These are phyloP conservation scores for Hippocampus abdominalis DNA, from an alignment of 2,113 vertebrate genomes.

Conservation along the genomic window DNA sequence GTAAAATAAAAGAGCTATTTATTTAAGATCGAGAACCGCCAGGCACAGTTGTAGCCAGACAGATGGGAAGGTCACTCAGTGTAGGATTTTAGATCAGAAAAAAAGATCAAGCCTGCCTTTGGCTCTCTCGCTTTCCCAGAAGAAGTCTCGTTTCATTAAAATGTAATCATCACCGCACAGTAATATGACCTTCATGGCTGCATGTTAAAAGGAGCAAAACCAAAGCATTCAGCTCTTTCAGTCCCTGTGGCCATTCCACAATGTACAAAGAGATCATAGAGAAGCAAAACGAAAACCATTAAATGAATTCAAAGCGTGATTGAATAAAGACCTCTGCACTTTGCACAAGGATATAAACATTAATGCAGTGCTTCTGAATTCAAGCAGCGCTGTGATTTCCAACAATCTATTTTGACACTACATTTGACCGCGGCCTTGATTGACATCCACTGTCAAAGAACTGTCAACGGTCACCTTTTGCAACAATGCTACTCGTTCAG, in stretches of 20 bases:
- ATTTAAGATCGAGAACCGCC: slow-evolving; percentile 60
- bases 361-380: slow-evolving; percentile 15
- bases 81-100: slow-evolving; percentile 61
- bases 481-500: slow-evolving; percentile 71
- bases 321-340: slow-evolving; percentile 43
- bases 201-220: slow-evolving; percentile 66
- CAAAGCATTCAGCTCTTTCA: slow-evolving; percentile 59
- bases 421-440: slow-evolving; percentile 40
- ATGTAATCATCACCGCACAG: slow-evolving; percentile 66
- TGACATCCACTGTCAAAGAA: slow-evolving; percentile 39
- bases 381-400: slow-evolving; percentile 16
- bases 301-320: slow-evolving; percentile 50
- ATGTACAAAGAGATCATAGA: slow-evolving; percentile 62
- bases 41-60: slow-evolving; percentile 44
- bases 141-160: slow-evolving; percentile 70
- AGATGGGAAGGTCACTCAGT: slow-evolving; percentile 62
- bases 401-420: slow-evolving; percentile 20
- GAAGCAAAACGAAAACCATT: slow-evolving; percentile 51
- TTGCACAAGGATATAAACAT: slow-evolving; percentile 32
- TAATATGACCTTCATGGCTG: slow-evolving; percentile 72
- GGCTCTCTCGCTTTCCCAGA: slow-evolving; percentile 55
- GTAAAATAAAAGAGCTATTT: slow-evolving; percentile 70
- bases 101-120: slow-evolving; percentile 63
- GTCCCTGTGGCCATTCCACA: slow-evolving; percentile 58
- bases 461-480: slow-evolving; percentile 63